Conservation (phyloP, 1,140 invertebrate species). For the Chlorops oryzae region DNA sequence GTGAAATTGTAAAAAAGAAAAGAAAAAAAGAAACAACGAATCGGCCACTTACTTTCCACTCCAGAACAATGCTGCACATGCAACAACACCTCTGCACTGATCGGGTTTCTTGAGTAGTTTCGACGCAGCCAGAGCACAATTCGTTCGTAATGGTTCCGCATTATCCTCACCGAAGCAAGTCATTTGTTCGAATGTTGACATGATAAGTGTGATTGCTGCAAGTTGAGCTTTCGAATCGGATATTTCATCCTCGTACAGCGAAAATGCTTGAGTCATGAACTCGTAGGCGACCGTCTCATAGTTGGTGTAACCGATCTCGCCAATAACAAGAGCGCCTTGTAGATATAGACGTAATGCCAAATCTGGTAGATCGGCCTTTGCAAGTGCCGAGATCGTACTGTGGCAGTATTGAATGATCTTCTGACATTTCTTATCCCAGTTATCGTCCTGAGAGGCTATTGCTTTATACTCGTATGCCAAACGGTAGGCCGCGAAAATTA, state of each 20-base stretch:
- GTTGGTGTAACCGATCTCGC: conserved; percentile 87
- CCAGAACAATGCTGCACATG: conserved; percentile 95
- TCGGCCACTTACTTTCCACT: conserved; percentile 67
- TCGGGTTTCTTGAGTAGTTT: conserved; percentile 97
- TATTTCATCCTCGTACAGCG: conserved; percentile 97
- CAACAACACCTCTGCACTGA: conserved; percentile 85
- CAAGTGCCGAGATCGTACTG: conserved; percentile 85
- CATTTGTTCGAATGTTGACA: conserved; percentile 93
- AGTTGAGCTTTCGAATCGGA: conserved; percentile 95
- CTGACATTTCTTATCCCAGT: conserved; percentile 97
- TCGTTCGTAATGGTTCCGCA: conserved; percentile 90
- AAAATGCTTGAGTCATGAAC: conserved; percentile 97
- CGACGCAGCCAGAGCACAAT: conserved; percentile 88
- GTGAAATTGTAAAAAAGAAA: no score
- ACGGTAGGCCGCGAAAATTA: conserved; percentile 92
- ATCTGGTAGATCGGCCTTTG: conserved; percentile 90
- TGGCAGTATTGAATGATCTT: conserved; percentile 99
- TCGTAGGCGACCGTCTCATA: conserved; percentile 97
- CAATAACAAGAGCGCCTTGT: conserved; percentile 89
- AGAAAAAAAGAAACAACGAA: conserved; percentile 18
- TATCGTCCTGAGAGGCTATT: conserved; percentile 76
- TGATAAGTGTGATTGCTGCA: conserved; percentile 90
- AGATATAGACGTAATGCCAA: conserved; percentile 88
- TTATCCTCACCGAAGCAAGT: conserved; percentile 92
- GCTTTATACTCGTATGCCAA: conserved; percentile 80